Conservation (phyloP, 2,113 vertebrate genomes). For the Scophthalmus maximus region DNA sequence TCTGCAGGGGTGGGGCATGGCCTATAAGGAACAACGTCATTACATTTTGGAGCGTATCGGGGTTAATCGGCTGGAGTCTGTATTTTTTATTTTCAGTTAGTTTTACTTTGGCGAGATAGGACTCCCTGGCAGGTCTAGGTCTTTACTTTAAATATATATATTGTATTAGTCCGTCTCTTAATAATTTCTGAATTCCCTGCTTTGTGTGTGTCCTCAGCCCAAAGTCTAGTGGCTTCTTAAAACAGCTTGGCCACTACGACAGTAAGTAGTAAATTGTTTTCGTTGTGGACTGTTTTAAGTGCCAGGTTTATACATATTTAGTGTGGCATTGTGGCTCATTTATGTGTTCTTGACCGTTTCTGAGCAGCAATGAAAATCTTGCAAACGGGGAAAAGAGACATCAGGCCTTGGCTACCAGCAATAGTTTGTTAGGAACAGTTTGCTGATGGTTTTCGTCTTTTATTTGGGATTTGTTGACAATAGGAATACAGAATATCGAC, state of each 20-base stretch:
- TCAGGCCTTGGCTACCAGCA: background rate
- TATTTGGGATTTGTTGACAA: constrained; percentile 12
- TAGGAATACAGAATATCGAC: constrained; percentile 7
- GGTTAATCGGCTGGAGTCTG: too few relatives aligned
- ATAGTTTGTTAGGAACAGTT: background rate
- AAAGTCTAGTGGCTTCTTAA: too few relatives aligned
- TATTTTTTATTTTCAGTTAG: too few relatives aligned
- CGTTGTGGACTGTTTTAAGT: background rate
- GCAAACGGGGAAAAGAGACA: background rate
- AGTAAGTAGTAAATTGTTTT: background rate
- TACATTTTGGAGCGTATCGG: too few relatives aligned
- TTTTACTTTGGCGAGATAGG: too few relatives aligned
- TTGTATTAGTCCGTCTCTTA: background rate
- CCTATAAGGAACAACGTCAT: too few relatives aligned
- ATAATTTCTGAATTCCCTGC: background rate
- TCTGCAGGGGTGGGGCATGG: too few relatives aligned
- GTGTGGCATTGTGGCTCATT: background rate
- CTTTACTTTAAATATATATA: too few relatives aligned
- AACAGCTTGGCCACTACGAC: background rate
- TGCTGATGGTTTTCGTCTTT: constrained; percentile 6
- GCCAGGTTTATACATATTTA: background rate
- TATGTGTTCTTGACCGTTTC: background rate
- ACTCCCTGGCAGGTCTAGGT: too few relatives aligned
- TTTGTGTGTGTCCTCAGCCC: background rate
- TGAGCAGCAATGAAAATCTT: background rate